Base-by-base conservation (phyloP, 2,113 vertebrate species). In the Typhlomys cinereus region DNA sequence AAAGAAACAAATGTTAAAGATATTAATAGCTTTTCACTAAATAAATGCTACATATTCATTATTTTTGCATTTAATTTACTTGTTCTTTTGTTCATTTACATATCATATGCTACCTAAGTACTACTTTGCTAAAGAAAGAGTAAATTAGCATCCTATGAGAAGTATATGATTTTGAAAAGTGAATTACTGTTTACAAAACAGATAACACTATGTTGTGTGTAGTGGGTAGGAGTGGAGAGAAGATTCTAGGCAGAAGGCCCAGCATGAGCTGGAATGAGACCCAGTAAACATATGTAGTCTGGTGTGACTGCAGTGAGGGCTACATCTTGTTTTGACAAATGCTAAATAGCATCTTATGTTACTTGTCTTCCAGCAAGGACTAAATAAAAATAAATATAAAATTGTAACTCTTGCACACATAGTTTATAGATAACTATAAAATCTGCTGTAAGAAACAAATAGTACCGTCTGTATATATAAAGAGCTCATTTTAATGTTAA, bases 321-420 rank as follows among this genome's bases (percentile, higher is more conserved):
- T 76, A 20, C 46, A 85, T 73, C 27, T 85, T 95, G 90, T 93
- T 96, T 94, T 75, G 57, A 92, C 69, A 44, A 82, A 85, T 70
- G 69, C 27, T 52, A 36, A 83, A 52, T 44, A 82, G 2, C 39
- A 44, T 85, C 52, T 76, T 92, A 87, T 29, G 23, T 41, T 90
- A 2, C 41, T 29, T 85, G 36, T 73, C 50, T 90, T 88, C 39
- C 39, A 83, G 14, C 27, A 82, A 91, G 80, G 61, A 4, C 34
- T 87, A 75, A 82, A 52, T n/a, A 34, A 46, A 81, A 92, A 94
- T 90, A 74, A 82, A 46, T 34, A 41, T 50, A 89, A 94, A 94
- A 94, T 67, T 78, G 4, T 44, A 29, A 41, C 64, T 88, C 20
- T 87, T 91, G 57, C 3, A 87, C 8, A 61, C 52, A 59, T 17